These are phyloP conservation scores for Tridacna gigas DNA, from an alignment of 2,888 invertebrate genomes.

Conservation along the genomic window DNA sequence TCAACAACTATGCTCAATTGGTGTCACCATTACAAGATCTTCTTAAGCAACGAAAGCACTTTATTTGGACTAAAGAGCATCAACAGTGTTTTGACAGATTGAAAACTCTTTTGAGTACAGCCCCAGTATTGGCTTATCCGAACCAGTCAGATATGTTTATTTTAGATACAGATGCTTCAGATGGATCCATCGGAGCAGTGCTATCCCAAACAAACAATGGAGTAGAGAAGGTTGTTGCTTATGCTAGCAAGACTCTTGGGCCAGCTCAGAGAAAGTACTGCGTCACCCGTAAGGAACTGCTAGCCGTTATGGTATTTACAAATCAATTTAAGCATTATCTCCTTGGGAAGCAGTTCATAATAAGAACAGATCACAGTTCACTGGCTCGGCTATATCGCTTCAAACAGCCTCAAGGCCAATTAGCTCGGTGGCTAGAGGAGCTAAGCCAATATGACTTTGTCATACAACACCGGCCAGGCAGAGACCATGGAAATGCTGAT, in stretches of 20 bases:
- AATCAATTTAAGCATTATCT: too few species aligned
- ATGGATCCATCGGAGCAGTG: too few species aligned
- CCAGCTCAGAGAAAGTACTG: not conserved
- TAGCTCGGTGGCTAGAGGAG: slow-evolving; percentile 27
- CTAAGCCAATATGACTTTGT: slow-evolving; percentile 23
- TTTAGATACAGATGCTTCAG: too few species aligned
- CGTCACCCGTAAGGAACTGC: slow-evolving; percentile 14
- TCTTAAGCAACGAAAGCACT: slow-evolving; percentile 43
- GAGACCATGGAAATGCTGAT: slow-evolving; percentile 30
- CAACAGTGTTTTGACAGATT: too few species aligned
- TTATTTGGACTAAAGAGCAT: too few species aligned
- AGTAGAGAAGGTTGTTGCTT: too few species aligned
- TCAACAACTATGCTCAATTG: too few species aligned
- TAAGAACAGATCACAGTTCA: slow-evolving; percentile 28
- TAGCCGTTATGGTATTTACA: slow-evolving; percentile 23
- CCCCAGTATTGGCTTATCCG: slow-evolving; percentile 43
- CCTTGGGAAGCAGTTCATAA: slow-evolving; percentile 17
- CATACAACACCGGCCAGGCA: slow-evolving; percentile 28
- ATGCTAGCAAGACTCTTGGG: not conserved
- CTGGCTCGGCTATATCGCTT: slow-evolving; percentile 5
- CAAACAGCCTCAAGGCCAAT: too few species aligned
- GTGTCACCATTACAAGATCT: slow-evolving; percentile 33
- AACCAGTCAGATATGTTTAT: too few species aligned
- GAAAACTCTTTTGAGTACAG: slow-evolving; percentile 23
- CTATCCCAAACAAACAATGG: too few species aligned